Conservation (phyloP, 1,140 invertebrate species). For the Pygmarrhopalites habei region DNA sequence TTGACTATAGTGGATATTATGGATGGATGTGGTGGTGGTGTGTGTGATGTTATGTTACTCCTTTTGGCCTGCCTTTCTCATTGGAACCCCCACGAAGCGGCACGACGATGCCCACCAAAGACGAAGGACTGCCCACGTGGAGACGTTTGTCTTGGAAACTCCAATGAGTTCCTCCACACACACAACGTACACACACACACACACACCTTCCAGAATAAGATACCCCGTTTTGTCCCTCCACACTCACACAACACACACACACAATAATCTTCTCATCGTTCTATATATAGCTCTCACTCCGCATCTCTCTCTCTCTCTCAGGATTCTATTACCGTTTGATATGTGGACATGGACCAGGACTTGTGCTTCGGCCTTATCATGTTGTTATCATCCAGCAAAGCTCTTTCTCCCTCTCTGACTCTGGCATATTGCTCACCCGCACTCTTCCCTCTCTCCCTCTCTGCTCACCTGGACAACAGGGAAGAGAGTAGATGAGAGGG, state of each 20-base stretch:
- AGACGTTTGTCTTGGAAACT: constrained; percentile 37
- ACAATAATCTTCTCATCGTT: not conserved
- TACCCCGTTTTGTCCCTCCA: no score
- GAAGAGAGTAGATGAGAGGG: not conserved
- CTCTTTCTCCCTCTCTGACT: no score
- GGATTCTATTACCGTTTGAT: no score
- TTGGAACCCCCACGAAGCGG: constrained; percentile 38
- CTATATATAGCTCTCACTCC: not conserved
- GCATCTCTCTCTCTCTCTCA: not conserved
- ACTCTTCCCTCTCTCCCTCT: no score
- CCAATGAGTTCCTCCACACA: constrained; percentile 27
- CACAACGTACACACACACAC: constrained; percentile 11
- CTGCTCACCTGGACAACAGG: not conserved
- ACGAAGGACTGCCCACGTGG: constrained; percentile 40
- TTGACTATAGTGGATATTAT: no score
- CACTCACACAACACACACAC: no score
- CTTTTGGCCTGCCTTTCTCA: not conserved
- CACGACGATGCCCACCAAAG: constrained; percentile 41
- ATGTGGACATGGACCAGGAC: not conserved
- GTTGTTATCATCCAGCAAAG: no score
- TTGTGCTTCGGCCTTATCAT: not conserved
- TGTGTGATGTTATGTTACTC: no score
- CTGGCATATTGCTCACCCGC: no score
- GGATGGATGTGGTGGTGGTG: no score
- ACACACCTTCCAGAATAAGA: not conserved